Evolutionary conservation across 2,797 vertebrate genomes (phyloP).

Genomic region (Chloroceryle amazona): DNA sequence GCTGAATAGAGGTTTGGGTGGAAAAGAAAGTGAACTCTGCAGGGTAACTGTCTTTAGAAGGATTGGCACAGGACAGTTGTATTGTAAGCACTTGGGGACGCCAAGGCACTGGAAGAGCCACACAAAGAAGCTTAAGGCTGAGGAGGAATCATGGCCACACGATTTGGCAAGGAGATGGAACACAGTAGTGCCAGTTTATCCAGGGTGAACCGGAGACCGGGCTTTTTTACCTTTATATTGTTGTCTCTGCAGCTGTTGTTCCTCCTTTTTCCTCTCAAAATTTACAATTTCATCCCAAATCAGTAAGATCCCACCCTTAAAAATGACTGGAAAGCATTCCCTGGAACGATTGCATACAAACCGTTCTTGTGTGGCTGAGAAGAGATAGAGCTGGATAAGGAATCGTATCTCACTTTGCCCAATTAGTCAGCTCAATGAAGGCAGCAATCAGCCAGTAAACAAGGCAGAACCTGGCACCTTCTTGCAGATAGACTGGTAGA

Average conservation of each 20-base stretch:
- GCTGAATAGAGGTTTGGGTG: neutral
- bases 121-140: neutral
- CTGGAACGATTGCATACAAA: neutral
- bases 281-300: neutral
- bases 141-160: neutral
- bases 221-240: neutral
- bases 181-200: too few relatives aligned
- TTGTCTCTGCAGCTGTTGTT: neutral
- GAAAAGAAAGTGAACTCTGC: neutral
- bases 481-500: neutral
- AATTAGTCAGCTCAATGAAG: neutral
- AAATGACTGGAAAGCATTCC: conserved; percentile 8
- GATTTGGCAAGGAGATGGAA: neutral
- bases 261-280: neutral
- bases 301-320: neutral
- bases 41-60: neutral
- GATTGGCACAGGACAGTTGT: neutral
- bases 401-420: neutral
- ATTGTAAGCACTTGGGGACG: neutral
- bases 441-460: neutral
- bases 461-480: neutral
- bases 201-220: neutral
- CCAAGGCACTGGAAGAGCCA: neutral
- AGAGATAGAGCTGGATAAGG: neutral
- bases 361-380: neutral